Percentiles rank a stretch among this genome's conserved stretches.
Evolutionary conservation across 2,888 invertebrate genomes (phyloP).

Genomic region (Aplocera efformata): DNA sequence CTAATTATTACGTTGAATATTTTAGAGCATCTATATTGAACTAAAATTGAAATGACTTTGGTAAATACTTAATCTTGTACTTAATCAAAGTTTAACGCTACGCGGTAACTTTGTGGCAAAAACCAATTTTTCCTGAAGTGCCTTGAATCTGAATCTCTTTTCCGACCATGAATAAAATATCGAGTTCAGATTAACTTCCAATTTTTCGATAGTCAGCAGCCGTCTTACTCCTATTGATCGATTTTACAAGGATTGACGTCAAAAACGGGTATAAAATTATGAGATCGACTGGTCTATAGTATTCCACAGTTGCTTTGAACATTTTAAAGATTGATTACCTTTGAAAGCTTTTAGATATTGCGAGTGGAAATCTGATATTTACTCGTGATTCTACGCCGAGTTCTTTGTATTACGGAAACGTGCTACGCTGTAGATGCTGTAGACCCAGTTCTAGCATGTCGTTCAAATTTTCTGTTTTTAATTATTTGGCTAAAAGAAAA

Average conservation of each 20-base stretch:
- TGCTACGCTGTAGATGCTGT: conserved; percentile 33
- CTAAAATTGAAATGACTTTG: too few relatives aligned
- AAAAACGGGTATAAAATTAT: conserved; percentile 10
- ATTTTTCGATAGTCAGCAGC: conserved; percentile 23
- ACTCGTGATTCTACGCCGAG: conserved; percentile 21
- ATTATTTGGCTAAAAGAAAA: too few relatives aligned
- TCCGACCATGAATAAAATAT: conserved; percentile 34
- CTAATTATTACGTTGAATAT: too few relatives aligned
- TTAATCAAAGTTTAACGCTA: conserved; percentile 25
- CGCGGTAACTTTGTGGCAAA: conserved; percentile 21
- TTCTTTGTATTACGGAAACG: conserved; percentile 28
- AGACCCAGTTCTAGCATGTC: conserved; percentile 18
- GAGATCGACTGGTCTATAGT: conserved; percentile 6
- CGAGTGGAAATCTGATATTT: conserved; percentile 33
- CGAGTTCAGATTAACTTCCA: conserved; percentile 21
- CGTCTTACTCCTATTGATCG: conserved; percentile 15
- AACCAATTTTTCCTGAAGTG: conserved; percentile 27
- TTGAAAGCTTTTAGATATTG: conserved; percentile 24
- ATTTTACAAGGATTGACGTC: conserved; percentile 15
- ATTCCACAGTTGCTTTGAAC: conserved; percentile 20
- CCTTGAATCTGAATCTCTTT: conserved; percentile 20
- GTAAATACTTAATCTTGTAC: conserved; percentile 15
- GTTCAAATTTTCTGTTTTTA: too few relatives aligned
- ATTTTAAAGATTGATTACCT: conserved; percentile 23
- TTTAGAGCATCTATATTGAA: too few relatives aligned